These are phyloP conservation scores for Pristionchus exspectatus DNA, from an alignment of 2,888 invertebrate genomes.

Conservation along the genomic window DNA sequence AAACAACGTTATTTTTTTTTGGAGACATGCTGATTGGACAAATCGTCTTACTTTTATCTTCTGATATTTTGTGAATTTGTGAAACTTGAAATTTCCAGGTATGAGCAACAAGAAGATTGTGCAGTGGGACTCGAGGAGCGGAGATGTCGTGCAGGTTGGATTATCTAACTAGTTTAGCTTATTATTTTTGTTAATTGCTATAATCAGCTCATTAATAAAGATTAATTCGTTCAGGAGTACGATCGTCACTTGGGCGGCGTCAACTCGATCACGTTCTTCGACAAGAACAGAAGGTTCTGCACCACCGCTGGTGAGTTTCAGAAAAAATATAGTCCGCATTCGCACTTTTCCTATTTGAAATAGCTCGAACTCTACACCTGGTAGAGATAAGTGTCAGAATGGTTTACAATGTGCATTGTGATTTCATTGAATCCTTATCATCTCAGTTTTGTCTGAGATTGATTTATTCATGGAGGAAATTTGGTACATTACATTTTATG, in stretches of 20 bases:
- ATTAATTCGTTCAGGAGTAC: conserved; percentile 87
- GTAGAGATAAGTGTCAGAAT: too few species aligned
- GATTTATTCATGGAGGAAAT: too few species aligned
- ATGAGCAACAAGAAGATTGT: conserved; percentile 99
- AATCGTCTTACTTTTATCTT: not conserved
- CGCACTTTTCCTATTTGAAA: too few species aligned
- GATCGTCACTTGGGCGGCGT: conserved; percentile 98
- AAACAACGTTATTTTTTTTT: too few species aligned
- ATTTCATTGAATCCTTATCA: too few species aligned
- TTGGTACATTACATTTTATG: too few species aligned
- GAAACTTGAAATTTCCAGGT: conserved; percentile 81
- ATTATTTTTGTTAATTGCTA: not conserved
- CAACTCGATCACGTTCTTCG: conserved; percentile 98
- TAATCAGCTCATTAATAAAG: not conserved
- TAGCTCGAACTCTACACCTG: too few species aligned
- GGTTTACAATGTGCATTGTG: too few species aligned
- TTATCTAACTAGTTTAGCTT: not conserved
- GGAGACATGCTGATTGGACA: too few species aligned
- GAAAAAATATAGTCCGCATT: too few species aligned
- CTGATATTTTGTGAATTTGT: not conserved
- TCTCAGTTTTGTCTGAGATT: too few species aligned
- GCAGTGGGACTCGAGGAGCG: conserved; percentile 97
- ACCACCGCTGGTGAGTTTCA: conserved; percentile 86
- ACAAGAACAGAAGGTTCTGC: conserved; percentile 96
- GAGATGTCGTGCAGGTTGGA: conserved; percentile 87